phyloP scores from a whole-genome alignment of 1,140 invertebrate species.

The Brachionus rotundiformis region DNA sequence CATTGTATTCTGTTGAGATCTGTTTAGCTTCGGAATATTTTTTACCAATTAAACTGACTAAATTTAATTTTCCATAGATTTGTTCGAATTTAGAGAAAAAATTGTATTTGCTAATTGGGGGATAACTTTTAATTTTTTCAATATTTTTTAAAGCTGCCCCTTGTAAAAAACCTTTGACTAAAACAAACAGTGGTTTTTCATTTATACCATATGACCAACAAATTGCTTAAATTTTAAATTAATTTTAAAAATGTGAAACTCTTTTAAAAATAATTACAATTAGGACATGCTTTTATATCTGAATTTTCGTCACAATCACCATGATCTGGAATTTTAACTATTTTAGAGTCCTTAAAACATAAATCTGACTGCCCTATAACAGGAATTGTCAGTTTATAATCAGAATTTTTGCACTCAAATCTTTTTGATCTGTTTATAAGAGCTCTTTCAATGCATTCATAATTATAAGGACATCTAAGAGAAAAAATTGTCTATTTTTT shows the following conservation, averaged over 20 bases:
- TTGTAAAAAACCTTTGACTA: conserved; percentile 31
- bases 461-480: conserved; percentile 68
- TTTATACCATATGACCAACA: conserved; percentile 38
- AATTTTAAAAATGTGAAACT: too few species aligned
- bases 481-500: too few species aligned
- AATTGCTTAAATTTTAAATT: conserved; percentile 8
- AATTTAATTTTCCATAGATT: background rate
- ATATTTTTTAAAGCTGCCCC: background rate
- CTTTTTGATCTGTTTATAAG: conserved; percentile 55
- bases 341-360: conserved; percentile 57
- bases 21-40: background rate
- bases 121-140: background rate
- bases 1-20: background rate
- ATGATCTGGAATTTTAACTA: background rate
- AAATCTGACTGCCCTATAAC: conserved; percentile 58
- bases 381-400: conserved; percentile 56
- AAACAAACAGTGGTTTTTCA: background rate
- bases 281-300: conserved; percentile 39
- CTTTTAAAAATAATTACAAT: conserved; percentile 32
- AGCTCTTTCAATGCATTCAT: conserved; percentile 71
- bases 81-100: conserved; percentile 5
- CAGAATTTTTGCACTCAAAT: conserved; percentile 48
- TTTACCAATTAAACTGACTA: background rate
- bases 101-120: conserved; percentile 28
- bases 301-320: background rate